These are phyloP conservation scores for Trissonchulus latispiculum DNA, from an alignment of 2,888 invertebrate species.

Conservation along the genomic window DNA sequence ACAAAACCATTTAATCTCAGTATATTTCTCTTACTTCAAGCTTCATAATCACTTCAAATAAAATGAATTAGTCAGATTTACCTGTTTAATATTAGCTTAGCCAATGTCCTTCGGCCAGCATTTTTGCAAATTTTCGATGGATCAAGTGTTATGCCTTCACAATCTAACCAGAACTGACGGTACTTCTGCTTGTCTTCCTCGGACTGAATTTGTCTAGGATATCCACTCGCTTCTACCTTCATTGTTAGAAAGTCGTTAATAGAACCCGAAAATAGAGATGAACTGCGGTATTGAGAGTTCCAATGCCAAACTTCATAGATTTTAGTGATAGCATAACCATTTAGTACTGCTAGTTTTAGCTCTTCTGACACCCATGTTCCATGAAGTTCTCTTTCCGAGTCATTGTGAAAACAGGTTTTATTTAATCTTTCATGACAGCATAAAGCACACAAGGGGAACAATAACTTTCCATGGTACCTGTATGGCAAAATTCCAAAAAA, in stretches of 20 bases:
- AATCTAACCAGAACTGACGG: constrained; percentile 27
- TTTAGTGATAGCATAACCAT: constrained; percentile 24
- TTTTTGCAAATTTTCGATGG: constrained; percentile 17
- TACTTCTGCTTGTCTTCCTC: constrained; percentile 30
- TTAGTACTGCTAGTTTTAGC: constrained; percentile 21
- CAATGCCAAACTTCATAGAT: constrained; percentile 36
- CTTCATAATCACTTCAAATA: too few relatives aligned
- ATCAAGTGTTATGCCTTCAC: constrained; percentile 31
- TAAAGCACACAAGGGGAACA: constrained; percentile 33
- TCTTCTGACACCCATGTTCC: constrained; percentile 29
- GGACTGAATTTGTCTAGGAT: constrained; percentile 29
- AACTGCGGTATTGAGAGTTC: background rate
- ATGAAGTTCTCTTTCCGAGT: background rate
- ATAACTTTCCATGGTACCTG: constrained; percentile 29
- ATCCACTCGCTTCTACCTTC: constrained; percentile 25
- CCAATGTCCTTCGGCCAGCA: background rate
- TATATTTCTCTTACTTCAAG: too few relatives aligned
- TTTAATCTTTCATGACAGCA: constrained; percentile 29
- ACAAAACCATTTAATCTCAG: too few relatives aligned
- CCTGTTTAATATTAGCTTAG: constrained; percentile 26
- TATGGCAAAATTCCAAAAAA: constrained; percentile 27
- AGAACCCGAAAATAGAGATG: background rate
- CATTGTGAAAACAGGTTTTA: background rate
- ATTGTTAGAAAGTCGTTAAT: background rate
- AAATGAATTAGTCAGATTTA: too few relatives aligned